Conservation (phyloP, 2,888 invertebrate genomes). For the Caenorhabditis drosophilae region DNA sequence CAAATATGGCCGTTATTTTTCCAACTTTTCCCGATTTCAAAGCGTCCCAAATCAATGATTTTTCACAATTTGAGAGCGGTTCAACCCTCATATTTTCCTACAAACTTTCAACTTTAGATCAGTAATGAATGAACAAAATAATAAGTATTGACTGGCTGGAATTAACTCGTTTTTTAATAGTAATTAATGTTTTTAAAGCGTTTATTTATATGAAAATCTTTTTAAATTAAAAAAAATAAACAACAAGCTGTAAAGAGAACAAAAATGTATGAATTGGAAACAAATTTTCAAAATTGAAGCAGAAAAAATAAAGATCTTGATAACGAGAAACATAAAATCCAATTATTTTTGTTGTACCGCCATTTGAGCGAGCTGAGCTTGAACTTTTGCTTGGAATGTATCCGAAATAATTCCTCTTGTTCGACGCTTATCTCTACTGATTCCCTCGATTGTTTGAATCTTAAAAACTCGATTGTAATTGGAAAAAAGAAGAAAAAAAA, state of each 20-base stretch:
- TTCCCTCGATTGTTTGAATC: constrained; percentile 46
- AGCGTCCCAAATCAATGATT: constrained; percentile 21
- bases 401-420: constrained; percentile 45
- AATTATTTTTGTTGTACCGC: constrained; percentile 6
- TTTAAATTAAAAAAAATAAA: too few species aligned
- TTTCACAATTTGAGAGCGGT: constrained; percentile 28
- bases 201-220: too few species aligned
- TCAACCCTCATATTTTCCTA: constrained; percentile 22
- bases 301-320: neutral
- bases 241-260: neutral
- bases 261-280: neutral
- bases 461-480: constrained; percentile 72
- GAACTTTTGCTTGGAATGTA: constrained; percentile 48
- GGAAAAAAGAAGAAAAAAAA: too few species aligned
- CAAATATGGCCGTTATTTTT: constrained; percentile 6
- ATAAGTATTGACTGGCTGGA: neutral
- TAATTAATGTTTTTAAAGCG: too few species aligned
- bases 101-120: neutral
- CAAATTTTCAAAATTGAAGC: neutral
- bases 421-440: constrained; percentile 40
- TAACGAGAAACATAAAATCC: constrained; percentile 5
- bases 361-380: constrained; percentile 39
- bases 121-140: neutral
- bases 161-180: neutral
- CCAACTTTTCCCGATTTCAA: constrained; percentile 17